phyloP scores from a whole-genome alignment of 2,797 vertebrate genomes.

The Atherinosoma microstoma region DNA sequence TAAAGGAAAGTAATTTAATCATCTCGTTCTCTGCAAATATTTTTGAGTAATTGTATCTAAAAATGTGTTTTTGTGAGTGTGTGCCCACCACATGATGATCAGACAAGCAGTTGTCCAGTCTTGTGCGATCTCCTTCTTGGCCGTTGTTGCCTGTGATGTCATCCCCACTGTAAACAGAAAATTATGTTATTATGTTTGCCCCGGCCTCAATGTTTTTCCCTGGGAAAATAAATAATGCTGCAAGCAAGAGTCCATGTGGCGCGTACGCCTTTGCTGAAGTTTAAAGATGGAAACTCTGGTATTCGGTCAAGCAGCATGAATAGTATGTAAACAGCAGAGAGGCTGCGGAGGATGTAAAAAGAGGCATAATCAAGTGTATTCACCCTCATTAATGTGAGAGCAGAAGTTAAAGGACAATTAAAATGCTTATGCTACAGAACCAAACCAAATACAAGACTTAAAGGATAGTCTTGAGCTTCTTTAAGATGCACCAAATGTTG shows the following conservation, averaged over 20 bases:
- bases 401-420: neutral
- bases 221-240: conserved; percentile 70
- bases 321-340: conserved; percentile 14
- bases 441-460: neutral
- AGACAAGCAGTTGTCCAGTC: conserved; percentile 65
- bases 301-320: conserved; percentile 37
- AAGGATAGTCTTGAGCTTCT: neutral
- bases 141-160: conserved; percentile 71
- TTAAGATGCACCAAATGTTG: conserved; percentile 4
- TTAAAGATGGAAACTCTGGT: conserved; percentile 69
- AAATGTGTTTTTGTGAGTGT: conserved; percentile 24
- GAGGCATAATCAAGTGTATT: neutral
- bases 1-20: conserved; percentile 35
- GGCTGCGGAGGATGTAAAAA: neutral
- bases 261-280: conserved; percentile 24
- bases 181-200: conserved; percentile 66
- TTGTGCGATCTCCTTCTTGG: conserved; percentile 64
- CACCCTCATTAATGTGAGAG: conserved; percentile 1
- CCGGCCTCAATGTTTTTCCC: conserved; percentile 60
- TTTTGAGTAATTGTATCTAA: conserved; percentile 36
- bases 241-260: conserved; percentile 38
- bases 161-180: conserved; percentile 71
- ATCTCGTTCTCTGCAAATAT: conserved; percentile 49
- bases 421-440: neutral
- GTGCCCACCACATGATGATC: conserved; percentile 54